These are phyloP conservation scores for Thaumetopoea pityocampa DNA, from an alignment of 1,140 invertebrate genomes.

Conservation along the genomic window DNA sequence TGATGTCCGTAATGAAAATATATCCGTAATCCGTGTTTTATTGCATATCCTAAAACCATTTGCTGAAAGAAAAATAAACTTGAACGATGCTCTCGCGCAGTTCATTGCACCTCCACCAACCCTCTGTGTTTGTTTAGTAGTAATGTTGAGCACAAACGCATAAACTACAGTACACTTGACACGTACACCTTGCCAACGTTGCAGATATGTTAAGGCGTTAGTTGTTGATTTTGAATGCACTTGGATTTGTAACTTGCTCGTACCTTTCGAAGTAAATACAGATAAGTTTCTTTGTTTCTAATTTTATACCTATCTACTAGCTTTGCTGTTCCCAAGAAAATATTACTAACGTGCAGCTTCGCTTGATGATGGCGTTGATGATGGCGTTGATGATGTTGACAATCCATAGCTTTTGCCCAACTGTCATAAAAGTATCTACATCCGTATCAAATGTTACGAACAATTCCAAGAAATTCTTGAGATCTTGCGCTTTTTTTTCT, in stretches of 20 bases:
- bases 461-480: too few relatives aligned
- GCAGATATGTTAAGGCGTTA: constrained; percentile 15
- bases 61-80: constrained; percentile 39
- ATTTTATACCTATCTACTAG: too few relatives aligned
- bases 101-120: constrained; percentile 41
- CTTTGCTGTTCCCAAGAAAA: too few relatives aligned
- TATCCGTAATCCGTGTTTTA: constrained; percentile 44
- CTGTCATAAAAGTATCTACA: too few relatives aligned
- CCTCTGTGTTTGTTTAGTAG: constrained; percentile 44
- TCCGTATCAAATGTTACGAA: too few relatives aligned
- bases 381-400: too few relatives aligned
- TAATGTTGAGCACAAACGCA: constrained; percentile 41
- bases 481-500: too few relatives aligned
- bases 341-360: too few relatives aligned
- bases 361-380: too few relatives aligned
- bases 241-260: constrained; percentile 1
- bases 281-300: too few relatives aligned
- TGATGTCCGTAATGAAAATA: constrained; percentile 17
- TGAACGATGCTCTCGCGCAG: constrained; percentile 20
- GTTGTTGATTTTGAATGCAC: constrained; percentile 8
- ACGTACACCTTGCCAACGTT: constrained; percentile 16
- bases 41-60: constrained; percentile 35
- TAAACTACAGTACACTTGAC: constrained; percentile 29
- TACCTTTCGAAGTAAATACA: constrained; percentile 1
- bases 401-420: too few relatives aligned